A percentile compares a stretch with the other conserved stretches of the same genome.
These are phyloP conservation scores for Tyrophagus putrescentiae DNA, from an alignment of 1,140 invertebrate species.

Conservation along the genomic window DNA sequence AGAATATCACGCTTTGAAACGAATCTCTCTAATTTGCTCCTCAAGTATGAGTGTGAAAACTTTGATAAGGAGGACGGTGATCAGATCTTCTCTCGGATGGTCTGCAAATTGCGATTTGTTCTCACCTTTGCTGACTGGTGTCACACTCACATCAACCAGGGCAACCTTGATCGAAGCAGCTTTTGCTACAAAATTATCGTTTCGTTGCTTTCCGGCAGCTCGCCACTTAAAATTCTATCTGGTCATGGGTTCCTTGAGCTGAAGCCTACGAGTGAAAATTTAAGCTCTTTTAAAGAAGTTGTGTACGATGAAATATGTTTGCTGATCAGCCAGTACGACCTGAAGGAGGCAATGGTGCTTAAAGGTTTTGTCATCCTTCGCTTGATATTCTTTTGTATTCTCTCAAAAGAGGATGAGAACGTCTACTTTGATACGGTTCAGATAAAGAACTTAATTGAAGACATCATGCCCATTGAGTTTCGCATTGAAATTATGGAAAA, in stretches of 20 bases:
- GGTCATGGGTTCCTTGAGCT: constrained; percentile 3
- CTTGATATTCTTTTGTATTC: constrained; percentile 1
- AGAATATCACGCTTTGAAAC: neutral
- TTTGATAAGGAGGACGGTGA: neutral
- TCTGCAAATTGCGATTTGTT: constrained; percentile 10
- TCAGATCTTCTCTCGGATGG: constrained; percentile 4
- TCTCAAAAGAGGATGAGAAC: constrained; percentile 6
- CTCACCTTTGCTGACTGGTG: constrained; percentile 9
- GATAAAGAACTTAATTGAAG: constrained; percentile 24
- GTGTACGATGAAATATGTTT: constrained; percentile 7
- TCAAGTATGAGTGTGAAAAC: neutral
- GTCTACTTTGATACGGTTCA: neutral
- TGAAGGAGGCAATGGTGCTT: neutral
- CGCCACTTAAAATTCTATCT: constrained; percentile 14
- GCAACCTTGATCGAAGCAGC: neutral
- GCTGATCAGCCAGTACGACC: neutral
- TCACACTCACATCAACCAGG: neutral
- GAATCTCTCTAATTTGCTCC: neutral
- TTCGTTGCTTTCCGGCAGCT: neutral
- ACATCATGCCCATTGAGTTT: constrained; percentile 33
- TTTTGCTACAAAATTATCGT: constrained; percentile 1
- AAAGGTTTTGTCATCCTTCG: constrained; percentile 4
- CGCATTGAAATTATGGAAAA: constrained; percentile 37
- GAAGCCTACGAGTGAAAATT: neutral
- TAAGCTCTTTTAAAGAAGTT: neutral